These are phyloP conservation scores for Lysandra bellargus DNA, from an alignment of 2,888 invertebrate species.

Conservation along the genomic window DNA sequence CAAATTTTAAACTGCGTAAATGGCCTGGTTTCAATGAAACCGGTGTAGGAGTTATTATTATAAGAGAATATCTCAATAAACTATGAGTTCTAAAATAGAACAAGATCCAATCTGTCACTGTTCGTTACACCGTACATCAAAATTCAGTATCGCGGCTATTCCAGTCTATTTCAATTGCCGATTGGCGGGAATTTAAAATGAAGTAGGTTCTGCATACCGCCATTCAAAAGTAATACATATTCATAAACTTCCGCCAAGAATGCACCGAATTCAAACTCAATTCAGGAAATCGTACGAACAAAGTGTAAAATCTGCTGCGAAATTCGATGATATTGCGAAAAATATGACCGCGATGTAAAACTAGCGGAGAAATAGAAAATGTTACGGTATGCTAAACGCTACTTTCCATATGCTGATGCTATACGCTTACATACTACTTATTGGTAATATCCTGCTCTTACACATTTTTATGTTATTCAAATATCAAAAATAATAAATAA, in stretches of 20 bases:
- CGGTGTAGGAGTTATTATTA: too few species aligned
- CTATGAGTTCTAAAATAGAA: not conserved
- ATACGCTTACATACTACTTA: not conserved
- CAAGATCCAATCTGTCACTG: not conserved
- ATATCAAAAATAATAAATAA: too few species aligned
- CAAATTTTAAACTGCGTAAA: too few species aligned
- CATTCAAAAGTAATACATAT: conserved; percentile 23
- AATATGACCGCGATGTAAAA: not conserved
- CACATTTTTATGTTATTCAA: not conserved
- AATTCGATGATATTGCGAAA: conserved; percentile 14
- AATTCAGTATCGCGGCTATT: conserved; percentile 17
- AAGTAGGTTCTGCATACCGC: conserved; percentile 11
- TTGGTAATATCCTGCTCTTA: not conserved
- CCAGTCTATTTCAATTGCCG: conserved; percentile 19
- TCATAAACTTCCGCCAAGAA: conserved; percentile 1
- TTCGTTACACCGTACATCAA: conserved; percentile 2
- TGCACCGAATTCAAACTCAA: not conserved
- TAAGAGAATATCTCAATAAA: too few species aligned
- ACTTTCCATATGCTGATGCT: not conserved
- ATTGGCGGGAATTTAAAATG: conserved; percentile 20
- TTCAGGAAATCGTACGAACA: not conserved
- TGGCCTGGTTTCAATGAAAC: too few species aligned
- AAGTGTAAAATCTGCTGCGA: conserved; percentile 1
- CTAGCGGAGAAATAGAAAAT: not conserved
- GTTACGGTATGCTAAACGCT: not conserved